Base-by-base conservation (phyloP, 1,140 invertebrate genomes). In the Ips nitidus region DNA sequence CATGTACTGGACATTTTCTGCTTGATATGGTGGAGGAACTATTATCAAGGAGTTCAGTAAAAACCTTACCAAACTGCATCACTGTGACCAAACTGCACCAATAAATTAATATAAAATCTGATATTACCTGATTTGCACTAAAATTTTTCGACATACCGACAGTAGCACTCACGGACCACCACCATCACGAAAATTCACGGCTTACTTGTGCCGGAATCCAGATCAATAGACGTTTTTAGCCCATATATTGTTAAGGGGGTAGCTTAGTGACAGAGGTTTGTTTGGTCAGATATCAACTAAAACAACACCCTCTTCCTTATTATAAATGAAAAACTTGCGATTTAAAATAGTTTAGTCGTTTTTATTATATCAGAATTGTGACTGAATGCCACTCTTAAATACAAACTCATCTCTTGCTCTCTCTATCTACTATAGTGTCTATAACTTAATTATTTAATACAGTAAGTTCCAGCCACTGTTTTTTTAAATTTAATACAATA, bases 111-210 rank as follows among this genome's bases (percentile, higher is more conserved):
- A 22, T 22, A 22, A 22, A 22, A 22, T 22, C 22, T 22, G 22
- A 22, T 40, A 52, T 70, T 65, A 66, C 68, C 72, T 63, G 64
- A 60, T 63, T 66, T 1, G 68, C 68, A 8, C 40, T 40, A 52
- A 41, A 70, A 70, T 70, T 70, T 42, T 53, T 70, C 8, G 68
- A 70, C 68, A 70, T 70, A 43, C 39, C n/a, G 41, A 63, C 36
- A 63, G 7, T 7, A 2, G 5, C 8, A 3, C 22, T 22, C 45
- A 39, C 42, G 22, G 22, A 22, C 22, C 22, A 22, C 22, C 22
- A 22, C 22, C 22, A 22, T 47, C n/a, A 5, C 45, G 4, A 47
- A 47, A 47, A 4, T 47, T 47, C 45, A 5, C n/a, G 4, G 4
- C 45, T 5, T 47, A 5, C 7, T 45, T 42, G 53, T 58, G 50